Conservation (phyloP, 64 coral and sea anemone genomes). For the Astreopora myriophthalma region DNA sequence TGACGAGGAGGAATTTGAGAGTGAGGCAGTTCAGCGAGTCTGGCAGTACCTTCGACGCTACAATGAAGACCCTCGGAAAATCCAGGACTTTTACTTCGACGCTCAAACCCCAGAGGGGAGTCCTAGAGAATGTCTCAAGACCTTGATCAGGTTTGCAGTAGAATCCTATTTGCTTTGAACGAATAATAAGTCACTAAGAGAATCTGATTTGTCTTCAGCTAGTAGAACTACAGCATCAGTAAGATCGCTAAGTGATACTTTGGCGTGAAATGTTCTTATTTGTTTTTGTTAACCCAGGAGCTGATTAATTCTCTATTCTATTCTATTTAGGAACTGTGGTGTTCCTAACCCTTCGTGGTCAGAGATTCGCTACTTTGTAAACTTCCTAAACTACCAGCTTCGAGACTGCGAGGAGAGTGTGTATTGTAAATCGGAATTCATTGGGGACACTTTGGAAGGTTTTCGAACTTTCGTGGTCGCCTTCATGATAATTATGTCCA, state of each 20-base stretch:
- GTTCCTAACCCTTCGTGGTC: constrained; percentile 57
- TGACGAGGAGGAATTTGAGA: constrained; percentile 51
- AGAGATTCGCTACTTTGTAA: constrained; percentile 56
- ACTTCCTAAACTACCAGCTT: constrained; percentile 64
- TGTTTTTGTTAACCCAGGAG: no score
- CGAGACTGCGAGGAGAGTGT: constrained; percentile 42
- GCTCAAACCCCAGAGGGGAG: neutral
- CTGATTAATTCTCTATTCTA: no score
- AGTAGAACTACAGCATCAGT: no score
- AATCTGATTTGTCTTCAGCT: no score
- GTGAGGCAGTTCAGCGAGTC: constrained; percentile 68
- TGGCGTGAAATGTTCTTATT: no score
- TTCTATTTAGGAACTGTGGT: constrained; percentile 56
- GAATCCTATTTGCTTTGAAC: no score
- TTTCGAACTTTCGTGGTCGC: constrained; percentile 55
- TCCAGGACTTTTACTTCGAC: constrained; percentile 58
- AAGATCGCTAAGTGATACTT: no score
- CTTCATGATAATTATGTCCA: constrained; percentile 68
- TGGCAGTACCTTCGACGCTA: constrained; percentile 53
- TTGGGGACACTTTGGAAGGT: constrained; percentile 61
- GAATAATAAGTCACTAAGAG: no score
- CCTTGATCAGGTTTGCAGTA: neutral
- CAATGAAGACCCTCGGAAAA: neutral
- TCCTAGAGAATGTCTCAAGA: constrained; percentile 14
- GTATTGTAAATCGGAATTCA: constrained; percentile 3